These are phyloP conservation scores for Chaetophractus vellerosus DNA, from an alignment of 2,797 vertebrate genomes.

Conservation along the genomic window DNA sequence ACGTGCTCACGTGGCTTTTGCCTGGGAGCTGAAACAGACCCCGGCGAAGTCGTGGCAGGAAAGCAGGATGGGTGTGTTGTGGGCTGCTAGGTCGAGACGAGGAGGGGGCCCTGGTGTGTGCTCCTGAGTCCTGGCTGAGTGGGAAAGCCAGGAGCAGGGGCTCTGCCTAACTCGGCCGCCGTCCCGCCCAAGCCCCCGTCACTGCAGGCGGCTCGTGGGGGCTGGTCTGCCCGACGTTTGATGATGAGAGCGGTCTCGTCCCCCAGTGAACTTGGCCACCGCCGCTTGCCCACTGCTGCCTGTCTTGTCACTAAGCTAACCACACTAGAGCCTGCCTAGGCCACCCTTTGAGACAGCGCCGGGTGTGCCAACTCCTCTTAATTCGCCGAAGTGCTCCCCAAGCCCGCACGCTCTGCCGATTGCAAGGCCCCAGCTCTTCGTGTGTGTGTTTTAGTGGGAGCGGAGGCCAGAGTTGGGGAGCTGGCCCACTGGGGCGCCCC, in stretches of 20 bases:
- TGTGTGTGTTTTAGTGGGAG: not conserved
- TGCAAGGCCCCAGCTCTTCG: not conserved
- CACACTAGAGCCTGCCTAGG: too few relatives aligned
- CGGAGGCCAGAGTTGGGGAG: not conserved
- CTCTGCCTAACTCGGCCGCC: not conserved
- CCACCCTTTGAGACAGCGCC: too few relatives aligned
- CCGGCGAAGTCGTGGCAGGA: not conserved
- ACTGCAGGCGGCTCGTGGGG: not conserved
- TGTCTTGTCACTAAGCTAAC: too few relatives aligned
- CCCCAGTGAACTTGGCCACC: too few relatives aligned
- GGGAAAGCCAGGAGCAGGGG: not conserved
- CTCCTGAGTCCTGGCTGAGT: not conserved
- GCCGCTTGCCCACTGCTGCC: not conserved
- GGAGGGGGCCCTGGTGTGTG: too few relatives aligned
- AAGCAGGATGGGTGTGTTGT: not conserved
- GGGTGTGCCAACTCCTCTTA: not conserved
- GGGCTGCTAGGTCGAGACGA: not conserved
- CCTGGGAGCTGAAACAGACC: too few relatives aligned
- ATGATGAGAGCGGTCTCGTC: not conserved
- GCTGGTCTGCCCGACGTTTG: too few relatives aligned
- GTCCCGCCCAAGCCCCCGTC: not conserved
- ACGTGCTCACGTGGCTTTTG: too few relatives aligned
- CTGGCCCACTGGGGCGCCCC: not conserved
- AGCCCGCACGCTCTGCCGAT: not conserved
- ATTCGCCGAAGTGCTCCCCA: not conserved